phyloP scores from a whole-genome alignment of 2,113 vertebrate genomes.

The Pristiophorus japonicus region DNA sequence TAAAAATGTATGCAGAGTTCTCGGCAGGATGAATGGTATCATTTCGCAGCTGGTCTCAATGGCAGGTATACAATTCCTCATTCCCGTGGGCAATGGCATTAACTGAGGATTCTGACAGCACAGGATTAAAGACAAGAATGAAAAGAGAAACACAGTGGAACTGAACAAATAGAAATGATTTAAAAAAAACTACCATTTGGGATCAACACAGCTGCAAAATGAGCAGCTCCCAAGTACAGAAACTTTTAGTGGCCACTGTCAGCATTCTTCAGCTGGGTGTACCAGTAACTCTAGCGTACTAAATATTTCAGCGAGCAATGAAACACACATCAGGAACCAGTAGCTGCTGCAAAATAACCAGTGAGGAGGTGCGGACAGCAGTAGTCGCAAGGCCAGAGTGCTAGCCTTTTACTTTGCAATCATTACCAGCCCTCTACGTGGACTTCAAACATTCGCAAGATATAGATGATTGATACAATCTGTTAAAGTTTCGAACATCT shows the following conservation, averaged over 20 bases:
- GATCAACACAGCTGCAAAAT: not conserved
- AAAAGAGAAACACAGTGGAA: not conserved
- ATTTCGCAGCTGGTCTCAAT: not conserved
- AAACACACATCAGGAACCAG: not conserved
- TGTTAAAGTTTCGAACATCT: constrained; percentile 20
- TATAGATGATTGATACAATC: not conserved
- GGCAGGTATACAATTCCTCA: not conserved
- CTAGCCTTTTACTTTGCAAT: not conserved
- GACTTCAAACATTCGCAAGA: not conserved
- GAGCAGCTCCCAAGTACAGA: not conserved
- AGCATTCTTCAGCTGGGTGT: not conserved
- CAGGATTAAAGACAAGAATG: not conserved
- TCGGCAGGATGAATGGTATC: not conserved
- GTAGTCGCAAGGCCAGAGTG: not conserved
- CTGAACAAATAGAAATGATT: not conserved
- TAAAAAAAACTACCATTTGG: not conserved
- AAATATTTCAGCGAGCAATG: not conserved
- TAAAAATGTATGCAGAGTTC: not conserved
- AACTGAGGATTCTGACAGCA: not conserved
- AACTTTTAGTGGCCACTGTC: not conserved
- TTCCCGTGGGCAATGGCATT: not conserved
- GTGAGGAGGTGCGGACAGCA: not conserved
- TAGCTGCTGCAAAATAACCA: not conserved
- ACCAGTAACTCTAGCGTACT: not conserved
- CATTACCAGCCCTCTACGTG: not conserved